Base-by-base conservation (phyloP, 2,888 invertebrate genomes). In the Scrobipalpa costella region DNA sequence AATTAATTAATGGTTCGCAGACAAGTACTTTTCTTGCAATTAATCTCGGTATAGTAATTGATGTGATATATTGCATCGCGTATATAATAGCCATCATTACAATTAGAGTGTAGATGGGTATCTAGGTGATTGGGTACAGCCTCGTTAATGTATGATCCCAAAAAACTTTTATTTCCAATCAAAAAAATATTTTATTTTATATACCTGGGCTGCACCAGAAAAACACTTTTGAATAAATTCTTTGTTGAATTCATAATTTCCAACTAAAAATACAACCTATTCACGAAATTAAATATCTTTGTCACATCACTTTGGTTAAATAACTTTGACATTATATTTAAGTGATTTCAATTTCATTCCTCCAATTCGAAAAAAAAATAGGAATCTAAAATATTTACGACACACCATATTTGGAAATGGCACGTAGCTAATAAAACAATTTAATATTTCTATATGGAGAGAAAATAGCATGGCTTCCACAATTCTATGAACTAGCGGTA, bases 1-100 rank as follows among this genome's bases (percentile, higher is more conserved):
- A 44, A 44, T 44, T 44, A 44, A 44, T 44, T 44, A 44, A 15
- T 44, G 44, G 44, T 44, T 44, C 15, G 44, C 44, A 44, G 44
- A 44, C 44, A 44, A 15, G 44, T n/a, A 44, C 44, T 44, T 15
- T 40, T 44, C 6, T 44, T 6, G 6, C n/a, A 15, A 44, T 44
- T 44, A 44, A 44, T 44, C 44, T n/a, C n/a, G 15, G 44, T 9
- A 44, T 15, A n/a, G n/a, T 44, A 44, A 44, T 44, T 44, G 44
- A 44, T 44, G 15, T 44, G 44, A 44, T 44, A n/a, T 44, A 2
- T 6, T n/a, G 44, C 7, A 44, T 44, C 44, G n/a, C n/a, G 15
- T 44, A 15, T 15, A n/a, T 44, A 44, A 44, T 44, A 15, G 44
- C n/a, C 44, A 15, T 40, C 40, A 9, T 44, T n/a, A 15, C 15